phyloP scores from a whole-genome alignment of 2,113 vertebrate genomes.

The Hydrolagus affinis region DNA sequence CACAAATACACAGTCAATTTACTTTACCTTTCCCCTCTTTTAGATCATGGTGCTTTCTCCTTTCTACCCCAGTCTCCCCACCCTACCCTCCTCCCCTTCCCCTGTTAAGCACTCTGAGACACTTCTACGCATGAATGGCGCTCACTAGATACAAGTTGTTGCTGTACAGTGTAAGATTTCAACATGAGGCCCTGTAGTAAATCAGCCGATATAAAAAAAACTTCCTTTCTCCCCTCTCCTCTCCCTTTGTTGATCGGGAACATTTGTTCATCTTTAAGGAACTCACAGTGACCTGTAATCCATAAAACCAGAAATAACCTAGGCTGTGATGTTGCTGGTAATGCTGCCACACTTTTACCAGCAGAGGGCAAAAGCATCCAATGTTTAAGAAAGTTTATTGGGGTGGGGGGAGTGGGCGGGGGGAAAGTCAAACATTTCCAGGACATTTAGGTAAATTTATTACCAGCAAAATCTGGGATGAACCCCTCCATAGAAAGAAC shows the following conservation, averaged over 20 bases:
- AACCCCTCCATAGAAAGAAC: too few species aligned
- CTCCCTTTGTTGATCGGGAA: neutral
- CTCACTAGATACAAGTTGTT: too few species aligned
- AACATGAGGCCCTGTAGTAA: neutral
- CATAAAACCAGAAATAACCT: neutral
- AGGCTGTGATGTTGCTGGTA: neutral
- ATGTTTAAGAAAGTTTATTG: neutral
- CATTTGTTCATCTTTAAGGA: neutral
- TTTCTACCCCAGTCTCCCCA: too few species aligned
- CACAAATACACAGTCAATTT: too few species aligned
- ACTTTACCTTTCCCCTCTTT: too few species aligned
- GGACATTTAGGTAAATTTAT: neutral
- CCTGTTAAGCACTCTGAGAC: too few species aligned
- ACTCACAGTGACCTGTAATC: neutral
- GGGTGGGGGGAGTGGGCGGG: too few species aligned
- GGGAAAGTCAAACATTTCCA: neutral
- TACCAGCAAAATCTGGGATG: neutral
- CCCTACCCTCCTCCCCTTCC: too few species aligned
- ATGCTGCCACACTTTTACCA: neutral
- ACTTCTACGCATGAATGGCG: too few species aligned
- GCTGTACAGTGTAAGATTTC: neutral
- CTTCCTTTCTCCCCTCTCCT: too few species aligned
- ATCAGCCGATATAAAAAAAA: neutral
- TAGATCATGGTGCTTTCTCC: too few species aligned
- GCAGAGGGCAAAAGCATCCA: slow-evolving; percentile 24